Percentiles rank a stretch among this genome's conserved stretches.
Conservation (phyloP, 2,113 vertebrate species). For the Gambusia affinis region DNA sequence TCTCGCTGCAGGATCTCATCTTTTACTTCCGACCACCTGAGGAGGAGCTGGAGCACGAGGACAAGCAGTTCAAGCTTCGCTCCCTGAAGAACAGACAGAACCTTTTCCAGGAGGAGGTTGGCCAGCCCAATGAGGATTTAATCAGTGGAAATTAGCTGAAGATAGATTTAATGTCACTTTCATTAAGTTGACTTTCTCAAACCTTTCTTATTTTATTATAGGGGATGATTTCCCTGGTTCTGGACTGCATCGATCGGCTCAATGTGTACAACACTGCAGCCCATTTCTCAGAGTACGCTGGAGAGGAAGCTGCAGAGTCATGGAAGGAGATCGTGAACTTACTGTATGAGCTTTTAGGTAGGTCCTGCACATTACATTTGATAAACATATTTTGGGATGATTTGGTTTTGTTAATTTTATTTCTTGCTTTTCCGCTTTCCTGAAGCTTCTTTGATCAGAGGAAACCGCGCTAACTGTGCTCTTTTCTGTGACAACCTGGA, state of each 20-base stretch:
- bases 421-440: background rate
- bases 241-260: conserved; percentile 91
- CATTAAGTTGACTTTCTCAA: background rate
- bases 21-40: conserved; percentile 91
- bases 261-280: conserved; percentile 92
- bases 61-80: conserved; percentile 90
- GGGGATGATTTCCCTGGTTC: conserved; percentile 91
- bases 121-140: conserved; percentile 6
- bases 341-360: conserved; percentile 90
- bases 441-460: conserved; percentile 89
- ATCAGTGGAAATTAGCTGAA: background rate
- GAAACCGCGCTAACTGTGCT: conserved; percentile 91
- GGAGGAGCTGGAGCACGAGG: conserved; percentile 91
- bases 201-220: conserved; percentile 47
- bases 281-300: conserved; percentile 91
- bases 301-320: conserved; percentile 90
- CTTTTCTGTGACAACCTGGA: conserved; percentile 92
- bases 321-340: conserved; percentile 95
- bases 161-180: background rate
- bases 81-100: conserved; percentile 92
- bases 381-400: background rate
- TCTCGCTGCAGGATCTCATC: conserved; percentile 91
- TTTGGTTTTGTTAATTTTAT: background rate
- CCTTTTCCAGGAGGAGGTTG: conserved; percentile 93
- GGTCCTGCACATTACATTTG: conserved; percentile 1